phyloP scores from a whole-genome alignment of 2,888 invertebrate species.

The Lithodes maja region DNA sequence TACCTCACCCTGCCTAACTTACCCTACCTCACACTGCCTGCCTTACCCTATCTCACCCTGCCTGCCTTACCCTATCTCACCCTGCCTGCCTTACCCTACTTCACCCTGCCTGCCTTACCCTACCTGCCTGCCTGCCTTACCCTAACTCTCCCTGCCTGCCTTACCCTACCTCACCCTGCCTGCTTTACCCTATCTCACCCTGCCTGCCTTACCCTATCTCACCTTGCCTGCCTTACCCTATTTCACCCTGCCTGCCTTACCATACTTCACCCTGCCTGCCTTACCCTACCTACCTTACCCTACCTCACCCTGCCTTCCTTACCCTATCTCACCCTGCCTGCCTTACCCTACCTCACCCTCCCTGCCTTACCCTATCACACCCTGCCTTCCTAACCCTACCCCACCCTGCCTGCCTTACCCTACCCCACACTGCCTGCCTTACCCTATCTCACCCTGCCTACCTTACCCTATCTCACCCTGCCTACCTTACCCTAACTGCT shows the following conservation, averaged over 20 bases:
- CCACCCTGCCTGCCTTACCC: not conserved
- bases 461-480: no score
- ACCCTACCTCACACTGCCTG: not conserved
- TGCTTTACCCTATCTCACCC: not conserved
- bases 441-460: not conserved
- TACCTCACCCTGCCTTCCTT: not conserved
- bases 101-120: not conserved
- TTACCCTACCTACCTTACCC: not conserved
- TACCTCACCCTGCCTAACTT: not conserved
- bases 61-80: not conserved
- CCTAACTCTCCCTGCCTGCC: not conserved
- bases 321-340: not conserved
- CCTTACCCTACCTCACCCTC: not conserved
- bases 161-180: not conserved
- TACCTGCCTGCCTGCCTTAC: not conserved
- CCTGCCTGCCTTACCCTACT: not conserved
- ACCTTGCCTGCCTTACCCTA: not conserved
- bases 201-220: not conserved
- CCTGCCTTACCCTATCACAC: not conserved
- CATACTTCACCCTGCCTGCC: not conserved
- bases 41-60: not conserved
- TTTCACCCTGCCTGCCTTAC: not conserved
- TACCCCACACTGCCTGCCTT: not conserved
- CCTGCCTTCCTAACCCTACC: not conserved
- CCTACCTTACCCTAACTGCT: no score